Evolutionary conservation across 1,140 invertebrate species (phyloP).

Genomic region (Delia radicum): DNA sequence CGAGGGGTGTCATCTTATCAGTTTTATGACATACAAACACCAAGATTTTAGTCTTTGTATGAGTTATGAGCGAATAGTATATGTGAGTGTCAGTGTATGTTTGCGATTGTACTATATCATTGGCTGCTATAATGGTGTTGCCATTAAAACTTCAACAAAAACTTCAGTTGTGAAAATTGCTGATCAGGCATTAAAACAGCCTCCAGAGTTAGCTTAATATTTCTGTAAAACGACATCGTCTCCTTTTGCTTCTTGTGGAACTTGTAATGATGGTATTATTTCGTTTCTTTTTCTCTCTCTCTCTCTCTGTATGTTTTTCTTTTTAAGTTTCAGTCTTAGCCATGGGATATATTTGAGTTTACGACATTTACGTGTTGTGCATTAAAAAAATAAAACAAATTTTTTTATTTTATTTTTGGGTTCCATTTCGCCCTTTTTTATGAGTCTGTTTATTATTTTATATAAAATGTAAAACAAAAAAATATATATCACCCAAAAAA

Average conservation of each 20-base stretch:
- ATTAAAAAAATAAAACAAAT: too few species aligned
- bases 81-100: neutral
- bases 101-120: slow-evolving; percentile 7
- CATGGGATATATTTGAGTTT: slow-evolving; percentile 3
- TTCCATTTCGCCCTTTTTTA: too few species aligned
- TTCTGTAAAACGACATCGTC: slow-evolving; percentile 2
- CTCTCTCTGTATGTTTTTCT: neutral
- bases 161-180: slow-evolving; percentile 21
- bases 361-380: slow-evolving; percentile 18
- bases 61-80: neutral
- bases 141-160: slow-evolving; percentile 21
- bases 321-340: neutral
- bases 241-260: too few species aligned
- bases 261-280: neutral
- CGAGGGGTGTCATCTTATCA: slow-evolving; percentile 3
- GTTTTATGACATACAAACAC: slow-evolving; percentile 15
- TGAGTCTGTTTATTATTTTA: too few species aligned
- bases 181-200: slow-evolving; percentile 11
- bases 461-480: too few species aligned
- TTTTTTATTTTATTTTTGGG: too few species aligned
- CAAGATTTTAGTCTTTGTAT: neutral
- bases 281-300: too few species aligned
- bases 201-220: slow-evolving; percentile 14
- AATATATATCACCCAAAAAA: too few species aligned
- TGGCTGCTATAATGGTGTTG: slow-evolving; percentile 16